These are phyloP conservation scores for Paedocypris micromegethes DNA, from an alignment of 2,797 vertebrate genomes.

Conservation along the genomic window DNA sequence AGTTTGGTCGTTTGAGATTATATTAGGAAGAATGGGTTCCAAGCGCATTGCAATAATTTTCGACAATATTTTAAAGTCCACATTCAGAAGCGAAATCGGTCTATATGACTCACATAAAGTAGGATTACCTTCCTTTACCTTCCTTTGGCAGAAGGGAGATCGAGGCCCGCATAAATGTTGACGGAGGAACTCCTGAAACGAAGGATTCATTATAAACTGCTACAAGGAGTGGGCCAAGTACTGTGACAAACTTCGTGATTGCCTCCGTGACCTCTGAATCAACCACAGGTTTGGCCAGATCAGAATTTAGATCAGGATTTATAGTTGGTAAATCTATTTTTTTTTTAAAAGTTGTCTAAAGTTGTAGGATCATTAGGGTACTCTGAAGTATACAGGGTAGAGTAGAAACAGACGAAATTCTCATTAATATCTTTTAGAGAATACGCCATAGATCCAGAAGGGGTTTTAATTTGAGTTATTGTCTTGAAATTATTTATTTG, in stretches of 20 bases:
- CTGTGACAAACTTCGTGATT: neutral
- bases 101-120: neutral
- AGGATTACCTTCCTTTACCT: slow-evolving; percentile 15
- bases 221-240: neutral
- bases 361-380: neutral
- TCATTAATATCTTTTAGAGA: neutral
- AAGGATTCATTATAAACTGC: slow-evolving; percentile 18
- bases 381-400: neutral
- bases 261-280: neutral
- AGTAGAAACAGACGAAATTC: neutral
- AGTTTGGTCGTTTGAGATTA: slow-evolving; percentile 1
- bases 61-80: slow-evolving; percentile 7
- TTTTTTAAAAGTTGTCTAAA: neutral
- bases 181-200: neutral
- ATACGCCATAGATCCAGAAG: neutral
- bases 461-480: neutral
- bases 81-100: slow-evolving; percentile 2
- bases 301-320: neutral
- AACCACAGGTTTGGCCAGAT: slow-evolving; percentile 4
- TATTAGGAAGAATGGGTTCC: neutral
- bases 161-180: slow-evolving; percentile 9
- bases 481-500: neutral
- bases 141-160: slow-evolving; percentile 14
- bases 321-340: neutral
- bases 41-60: neutral